These are phyloP conservation scores for Plebejus anna DNA, from an alignment of 2,888 invertebrate genomes.

Conservation along the genomic window DNA sequence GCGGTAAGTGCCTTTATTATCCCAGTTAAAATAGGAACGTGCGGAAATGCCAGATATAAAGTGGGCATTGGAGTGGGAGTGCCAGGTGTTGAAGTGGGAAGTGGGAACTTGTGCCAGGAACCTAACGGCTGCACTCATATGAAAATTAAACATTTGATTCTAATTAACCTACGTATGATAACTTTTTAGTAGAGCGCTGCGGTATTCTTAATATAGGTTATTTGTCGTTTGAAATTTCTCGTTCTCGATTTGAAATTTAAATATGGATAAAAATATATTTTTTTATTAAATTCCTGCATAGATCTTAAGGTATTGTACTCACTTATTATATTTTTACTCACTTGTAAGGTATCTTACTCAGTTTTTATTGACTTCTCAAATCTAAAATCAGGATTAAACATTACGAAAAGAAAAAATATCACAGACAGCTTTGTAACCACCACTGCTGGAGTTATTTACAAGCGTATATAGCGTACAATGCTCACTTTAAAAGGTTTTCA, in stretches of 20 bases:
- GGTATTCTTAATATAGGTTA: background rate
- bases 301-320: too few relatives aligned
- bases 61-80: background rate
- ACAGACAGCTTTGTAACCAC: background rate
- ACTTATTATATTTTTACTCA: background rate
- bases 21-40: conserved; percentile 5
- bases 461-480: background rate
- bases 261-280: background rate
- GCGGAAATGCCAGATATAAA: conserved; percentile 1
- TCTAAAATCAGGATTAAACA: too few relatives aligned
- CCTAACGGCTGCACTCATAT: background rate
- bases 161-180: background rate
- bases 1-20: conserved; percentile 3
- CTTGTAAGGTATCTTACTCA: background rate
- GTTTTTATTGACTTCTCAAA: too few relatives aligned
- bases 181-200: background rate
- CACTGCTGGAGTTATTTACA: background rate
- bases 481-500: conserved; percentile 2
- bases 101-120: conserved; percentile 11
- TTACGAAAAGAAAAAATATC: background rate
- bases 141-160: conserved; percentile 7
- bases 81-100: conserved; percentile 14
- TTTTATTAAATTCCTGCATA: background rate
- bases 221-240: background rate
- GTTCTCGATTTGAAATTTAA: background rate